Base-by-base conservation (phyloP, 2,888 invertebrate species). In the Cephus pulcher region DNA sequence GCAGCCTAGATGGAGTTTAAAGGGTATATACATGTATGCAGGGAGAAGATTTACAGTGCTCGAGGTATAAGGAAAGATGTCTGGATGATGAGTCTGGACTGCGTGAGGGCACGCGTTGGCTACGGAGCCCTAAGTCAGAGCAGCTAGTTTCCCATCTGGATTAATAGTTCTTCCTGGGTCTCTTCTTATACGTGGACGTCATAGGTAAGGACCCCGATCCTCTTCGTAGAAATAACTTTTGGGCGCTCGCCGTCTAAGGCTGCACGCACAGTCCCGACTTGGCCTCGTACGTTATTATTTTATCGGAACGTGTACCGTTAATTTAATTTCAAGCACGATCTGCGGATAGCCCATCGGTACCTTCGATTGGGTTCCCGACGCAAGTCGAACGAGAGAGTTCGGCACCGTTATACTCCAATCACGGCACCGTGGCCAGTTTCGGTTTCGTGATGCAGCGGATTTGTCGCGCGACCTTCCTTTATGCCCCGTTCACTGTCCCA, bases 241-340 rank as follows among this genome's bases (percentile, higher is more conserved):
- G 23, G 40, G 40, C 40, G 40, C 23, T 56, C 40, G 1, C 40
- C 40, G 40, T 56, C 23, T 56, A 56, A 23, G 40, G 40, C 40
- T 56, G 40, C 40, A 56, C 40, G 40, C 40, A 56, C 40, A 56
- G 40, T 23, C 40, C 40, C 40, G 15, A 23, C 23, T 56, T 56
- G 15, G 40, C 40, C 12, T 15, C 71, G 71, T 71, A 15, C 71
- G 15, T 33, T 71, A 71, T 71, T 71, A 71, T 71, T 71, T 71
- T 71, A 71, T 71, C 71, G 15, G 32, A 33, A 9, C 71, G 23
- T 81, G 73, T 81, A 82, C 82, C 82, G 81, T 82, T 82, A 81
- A 82, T 82, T 82, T 76, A 77, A 82, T 80, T 82, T 78, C 69
- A 75, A 77, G 75, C 80, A 74, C 75, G 78, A 76, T 34, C 32